Evolutionary conservation across 2,113 vertebrate species (phyloP), one percentile per base, ranked within the genome.

Genomic region (Drymodes brunneopygia): DNA sequence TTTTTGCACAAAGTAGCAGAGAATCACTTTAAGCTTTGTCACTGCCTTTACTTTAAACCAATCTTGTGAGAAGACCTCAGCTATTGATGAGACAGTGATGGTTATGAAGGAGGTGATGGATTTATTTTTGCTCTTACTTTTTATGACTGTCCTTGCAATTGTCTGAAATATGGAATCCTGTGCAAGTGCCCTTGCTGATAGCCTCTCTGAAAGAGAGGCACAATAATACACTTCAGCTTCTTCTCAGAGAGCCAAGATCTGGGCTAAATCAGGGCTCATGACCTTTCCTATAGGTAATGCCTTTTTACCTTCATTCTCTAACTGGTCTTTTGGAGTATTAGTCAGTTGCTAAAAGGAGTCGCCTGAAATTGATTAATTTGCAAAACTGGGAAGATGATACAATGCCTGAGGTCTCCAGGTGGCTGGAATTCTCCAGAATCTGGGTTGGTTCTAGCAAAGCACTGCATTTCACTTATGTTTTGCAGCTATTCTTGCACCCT

Each of bases 81-180:
- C n/a, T 84, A 31, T 44, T 73, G 62, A 77, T 67, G 61, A 85
- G 60, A 54, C 21, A 58, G 29, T 65, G 57, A 47, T 73, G 44
- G n/a, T 51, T 77, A 25, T 15, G 81, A 25, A 75, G n/a, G 42
- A 86, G 33, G 73, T 29, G 72, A 60, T 64, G 31, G 44, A 81
- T 95, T 82, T 75, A 33, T 73, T 96, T 95, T 85, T 85, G 66
- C 67, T 21, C 69, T 84, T 82, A 79, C 7, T 75, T 95, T 86
- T 70, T 60, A 44, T 94, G 66, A 54, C 48, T 74, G 13, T 50
- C 60, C 27, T 85, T 90, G 29, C 20, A 89, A 16, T 77, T 84
- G 58, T 89, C 61, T 72, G 83, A 83, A 86, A 54, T 78, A 36
- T 61, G 20, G 57, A 28, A 27, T 94, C 77, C 62, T 77, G 29